Percentiles rank a stretch among this genome's conserved stretches.
Evolutionary conservation across 2,113 vertebrate species (phyloP).

Genomic region (Pachypanchax playfairii): DNA sequence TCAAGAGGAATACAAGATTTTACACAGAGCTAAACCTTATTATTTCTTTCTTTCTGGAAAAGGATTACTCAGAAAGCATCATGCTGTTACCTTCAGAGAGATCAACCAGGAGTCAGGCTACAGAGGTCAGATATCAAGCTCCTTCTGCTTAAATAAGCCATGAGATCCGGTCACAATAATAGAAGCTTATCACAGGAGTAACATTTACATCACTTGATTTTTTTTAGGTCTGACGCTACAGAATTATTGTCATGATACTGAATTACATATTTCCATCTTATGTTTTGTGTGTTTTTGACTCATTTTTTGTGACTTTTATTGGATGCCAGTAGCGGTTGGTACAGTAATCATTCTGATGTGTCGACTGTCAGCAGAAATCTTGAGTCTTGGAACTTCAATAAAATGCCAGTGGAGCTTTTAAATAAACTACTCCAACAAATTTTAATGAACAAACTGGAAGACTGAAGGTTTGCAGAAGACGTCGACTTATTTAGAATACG

Average conservation of each 20-base stretch:
- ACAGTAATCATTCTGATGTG: conserved; percentile 2
- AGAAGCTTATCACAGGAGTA: background rate
- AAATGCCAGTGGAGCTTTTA: background rate
- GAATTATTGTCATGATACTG: too few relatives aligned
- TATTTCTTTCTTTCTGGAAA: conserved; percentile 17
- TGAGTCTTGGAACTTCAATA: background rate
- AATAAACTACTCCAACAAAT: conserved; percentile 5
- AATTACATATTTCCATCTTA: too few relatives aligned
- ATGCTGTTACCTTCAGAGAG: conserved; percentile 66
- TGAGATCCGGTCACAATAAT: conserved; percentile 12
- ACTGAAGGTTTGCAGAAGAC: background rate
- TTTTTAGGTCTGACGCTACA: too few relatives aligned
- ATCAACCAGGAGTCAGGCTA: conserved; percentile 44
- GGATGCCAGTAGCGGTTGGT: background rate
- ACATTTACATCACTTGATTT: too few relatives aligned
- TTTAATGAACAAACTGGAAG: background rate
- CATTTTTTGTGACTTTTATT: too few relatives aligned
- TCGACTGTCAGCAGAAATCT: conserved; percentile 38
- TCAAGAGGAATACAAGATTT: conserved; percentile 39
- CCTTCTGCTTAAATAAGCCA: conserved; percentile 17
- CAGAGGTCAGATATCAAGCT: conserved; percentile 67
- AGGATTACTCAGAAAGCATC: conserved; percentile 57
- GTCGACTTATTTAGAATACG: conserved; percentile 9
- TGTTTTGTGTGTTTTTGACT: too few relatives aligned
- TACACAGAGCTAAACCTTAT: conserved; percentile 14